Evolutionary conservation across 1,140 invertebrate species (phyloP), one percentile per base, ranked within the genome.

Genomic region (Luehdorfia chinensis): DNA sequence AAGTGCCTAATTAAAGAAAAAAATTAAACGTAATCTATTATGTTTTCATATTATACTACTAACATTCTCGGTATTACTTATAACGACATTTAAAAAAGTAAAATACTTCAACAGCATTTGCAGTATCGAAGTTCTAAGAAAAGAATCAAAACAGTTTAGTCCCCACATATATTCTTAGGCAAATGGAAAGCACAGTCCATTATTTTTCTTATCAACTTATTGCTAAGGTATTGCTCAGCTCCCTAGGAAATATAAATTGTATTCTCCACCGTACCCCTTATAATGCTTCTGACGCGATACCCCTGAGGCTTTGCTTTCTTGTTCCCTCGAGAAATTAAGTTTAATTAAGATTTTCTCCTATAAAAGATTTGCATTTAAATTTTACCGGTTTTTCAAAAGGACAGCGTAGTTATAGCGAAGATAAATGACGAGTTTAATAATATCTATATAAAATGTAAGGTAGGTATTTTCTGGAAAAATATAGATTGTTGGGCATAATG

Each of bases 321-420:
- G 39, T 28, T 43, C 39, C 39, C 39, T 9, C 14, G 39, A 43
- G 39, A 43, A 43, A 43, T 43, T 43, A 43, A 43, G 11, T 43
- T 43, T 43, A 43, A 43, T 18, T 43, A 43, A 43, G 39, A 8
- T 28, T 43, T 34, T 43, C 39, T 43, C 11, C 39, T 28, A 16
- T 18, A 28, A 43, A 30, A 27, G 25, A 43, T 43, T 31, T 28
- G 23, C 25, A 18, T 41, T 41, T 41, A 16, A 28, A 13, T 41
- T 41, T 41, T n/a, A 28, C 14, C 32, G 14, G n/a, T n/a, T 43
- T 14, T 15, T 30, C 13, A 13, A 6, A 6, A n/a, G n/a, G n/a
- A n/a, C n/a, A n/a, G n/a, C n/a, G n/a, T n/a, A n/a, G n/a, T n/a
- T n/a, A n/a, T n/a, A n/a, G n/a, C n/a, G n/a, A n/a, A n/a, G n/a